These are phyloP conservation scores for Isaurus tuberculatus DNA, from an alignment of 92 coral and sea anemone genomes.

Conservation along the genomic window DNA sequence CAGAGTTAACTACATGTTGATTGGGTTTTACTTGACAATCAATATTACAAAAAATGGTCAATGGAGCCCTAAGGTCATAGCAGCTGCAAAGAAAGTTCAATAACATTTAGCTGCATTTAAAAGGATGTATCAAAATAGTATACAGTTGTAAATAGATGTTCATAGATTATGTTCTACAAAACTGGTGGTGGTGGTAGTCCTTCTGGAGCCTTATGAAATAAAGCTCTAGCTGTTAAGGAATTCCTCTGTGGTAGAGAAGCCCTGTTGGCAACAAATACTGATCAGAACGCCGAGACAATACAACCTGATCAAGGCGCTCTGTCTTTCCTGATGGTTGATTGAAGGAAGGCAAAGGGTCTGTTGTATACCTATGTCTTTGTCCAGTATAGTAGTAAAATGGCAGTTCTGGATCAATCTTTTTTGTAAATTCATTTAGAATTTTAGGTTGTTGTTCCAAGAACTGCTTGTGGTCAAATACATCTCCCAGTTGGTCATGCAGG, in stretches of 20 bases:
- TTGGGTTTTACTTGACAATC: constrained; percentile 37
- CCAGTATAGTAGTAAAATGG: constrained; percentile 56
- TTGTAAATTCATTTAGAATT: constrained; percentile 39
- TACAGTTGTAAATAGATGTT: no score
- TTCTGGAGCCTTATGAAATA: constrained; percentile 37
- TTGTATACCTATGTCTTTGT: constrained; percentile 15
- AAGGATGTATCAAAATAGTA: no score
- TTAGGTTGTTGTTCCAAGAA: constrained; percentile 40
- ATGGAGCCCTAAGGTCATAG: constrained; percentile 27
- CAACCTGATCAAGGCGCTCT: constrained; percentile 36
- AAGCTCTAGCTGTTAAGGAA: constrained; percentile 33
- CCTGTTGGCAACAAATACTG: constrained; percentile 52
- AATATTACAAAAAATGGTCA: constrained; percentile 33
- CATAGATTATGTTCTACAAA: neutral
- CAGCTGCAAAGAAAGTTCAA: constrained; percentile 19
- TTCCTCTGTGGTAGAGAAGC: constrained; percentile 43
- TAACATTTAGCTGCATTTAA: neutral
- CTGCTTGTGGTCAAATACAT: constrained; percentile 46
- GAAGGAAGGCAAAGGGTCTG: constrained; percentile 44
- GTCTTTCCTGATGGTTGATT: constrained; percentile 40
- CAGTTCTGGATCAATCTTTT: constrained; percentile 53
- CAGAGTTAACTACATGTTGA: neutral
- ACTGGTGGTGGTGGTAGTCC: constrained; percentile 29
- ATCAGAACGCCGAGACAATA: constrained; percentile 34
- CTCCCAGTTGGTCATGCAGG: constrained; percentile 46